A percentile compares a stretch with the other conserved stretches of the same genome.
phyloP scores from a whole-genome alignment of 2,888 invertebrate species.

The Crepidodera aurea region DNA sequence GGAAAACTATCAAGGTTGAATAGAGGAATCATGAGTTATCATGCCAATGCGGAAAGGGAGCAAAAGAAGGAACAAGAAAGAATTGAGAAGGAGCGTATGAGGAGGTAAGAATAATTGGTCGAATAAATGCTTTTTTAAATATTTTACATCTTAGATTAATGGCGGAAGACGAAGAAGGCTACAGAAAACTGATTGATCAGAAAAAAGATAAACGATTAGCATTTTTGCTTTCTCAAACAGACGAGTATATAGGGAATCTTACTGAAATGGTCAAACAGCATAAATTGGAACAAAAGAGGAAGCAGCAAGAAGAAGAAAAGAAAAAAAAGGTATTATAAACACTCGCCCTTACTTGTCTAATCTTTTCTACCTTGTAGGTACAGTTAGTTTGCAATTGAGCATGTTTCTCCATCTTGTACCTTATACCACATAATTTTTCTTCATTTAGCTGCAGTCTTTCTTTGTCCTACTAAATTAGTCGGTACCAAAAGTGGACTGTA shows the following conservation, averaged over 20 bases:
- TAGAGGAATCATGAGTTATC: conserved; percentile 95
- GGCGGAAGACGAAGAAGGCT: conserved; percentile 99
- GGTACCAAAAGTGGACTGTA: too few relatives aligned
- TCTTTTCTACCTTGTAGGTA: too few relatives aligned
- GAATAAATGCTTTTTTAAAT: too few relatives aligned
- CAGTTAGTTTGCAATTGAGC: too few relatives aligned
- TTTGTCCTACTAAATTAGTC: too few relatives aligned
- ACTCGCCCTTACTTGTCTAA: too few relatives aligned
- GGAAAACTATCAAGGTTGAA: conserved; percentile 89
- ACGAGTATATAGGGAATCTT: conserved; percentile 96
- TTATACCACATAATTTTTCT: too few relatives aligned
- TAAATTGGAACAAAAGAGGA: conserved; percentile 91
- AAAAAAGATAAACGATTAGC: conserved; percentile 99
- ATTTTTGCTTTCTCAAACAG: conserved; percentile 96
- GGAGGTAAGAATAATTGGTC: conserved; percentile 65
- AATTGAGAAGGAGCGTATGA: conserved; percentile 99
- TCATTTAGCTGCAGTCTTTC: too few relatives aligned
- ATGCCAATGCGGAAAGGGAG: conserved; percentile 98
- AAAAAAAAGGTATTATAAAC: conserved; percentile 72
- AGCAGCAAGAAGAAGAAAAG: conserved; percentile 80
- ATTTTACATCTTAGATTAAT: conserved; percentile 73
- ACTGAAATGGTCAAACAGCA: conserved; percentile 98
- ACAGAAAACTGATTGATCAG: conserved; percentile 98
- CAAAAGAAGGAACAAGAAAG: conserved; percentile 99
- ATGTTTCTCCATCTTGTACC: too few relatives aligned